Base-by-base conservation (phyloP, 1,140 invertebrate genomes). In the Drosophila mojavensis region DNA sequence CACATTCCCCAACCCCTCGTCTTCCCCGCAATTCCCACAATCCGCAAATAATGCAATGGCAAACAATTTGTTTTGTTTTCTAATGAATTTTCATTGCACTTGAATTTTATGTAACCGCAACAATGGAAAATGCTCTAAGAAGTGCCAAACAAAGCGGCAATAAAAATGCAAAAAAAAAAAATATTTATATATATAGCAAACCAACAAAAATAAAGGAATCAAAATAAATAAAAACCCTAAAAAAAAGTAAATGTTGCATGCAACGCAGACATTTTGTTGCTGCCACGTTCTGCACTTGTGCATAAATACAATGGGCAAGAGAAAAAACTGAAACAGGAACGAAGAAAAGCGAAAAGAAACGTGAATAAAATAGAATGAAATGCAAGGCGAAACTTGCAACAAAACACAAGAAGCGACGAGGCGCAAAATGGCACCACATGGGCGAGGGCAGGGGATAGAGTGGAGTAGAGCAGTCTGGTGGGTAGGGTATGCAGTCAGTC, bases 251-350 rank as follows among this genome's bases (percentile, higher is more conserved):
- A 76, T 75, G 56, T 62, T 69, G 71, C 75, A 75, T 75, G 71
- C 60, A 73, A 72, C 68, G 63, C 51, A 79, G 78, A 72, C 75
- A 79, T 68, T 79, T 85, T 59, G 69, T 45, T 61, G 81, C 74
- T 84, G 84, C 62, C 55, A 59, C 83, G 83, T 86, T 86, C 83
- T 79, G 83, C 83, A 79, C 79, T 86, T 83, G 76, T 88, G 83
- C 83, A 88, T 88, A 82, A 82, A 67, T 66, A 88, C 80, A 88
- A 88, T 77, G 59, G 50, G 28, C 36, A 68, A 41, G 39, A 50
- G 24, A 33, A 9, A 54, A 20, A 39, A 24, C 56, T 39, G 39
- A 13, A 11, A 17, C 9, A 47, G 26, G 33, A 1, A n/a, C 9
- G 26, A 39, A 53, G 17, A n/a, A 20, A 60, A n/a, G 24, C 15